Percentiles rank a stretch among this genome's conserved stretches.
Evolutionary conservation across 2,888 invertebrate genomes (phyloP).

Genomic region (Conchocele bisecta): DNA sequence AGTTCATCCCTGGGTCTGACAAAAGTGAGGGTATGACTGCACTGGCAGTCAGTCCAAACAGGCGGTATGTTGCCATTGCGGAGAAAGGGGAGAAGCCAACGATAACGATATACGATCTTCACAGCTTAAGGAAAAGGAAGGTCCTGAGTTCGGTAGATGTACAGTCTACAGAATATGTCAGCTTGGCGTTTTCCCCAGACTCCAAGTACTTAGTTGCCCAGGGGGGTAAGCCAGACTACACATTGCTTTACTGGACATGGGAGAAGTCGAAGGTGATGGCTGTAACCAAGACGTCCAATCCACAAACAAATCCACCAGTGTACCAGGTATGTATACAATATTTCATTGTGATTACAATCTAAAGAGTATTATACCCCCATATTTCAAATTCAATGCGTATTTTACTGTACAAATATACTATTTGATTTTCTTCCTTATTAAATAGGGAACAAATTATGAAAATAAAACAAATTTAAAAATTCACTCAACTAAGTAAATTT

Average conservation of each 20-base stretch:
- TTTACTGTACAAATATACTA: no score
- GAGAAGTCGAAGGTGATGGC: constrained; percentile 92
- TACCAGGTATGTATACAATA: no score
- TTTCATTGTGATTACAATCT: no score
- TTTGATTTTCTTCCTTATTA: no score
- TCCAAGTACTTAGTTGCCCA: constrained; percentile 91
- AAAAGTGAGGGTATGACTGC: constrained; percentile 83
- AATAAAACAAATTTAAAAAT: no score
- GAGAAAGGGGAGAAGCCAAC: constrained; percentile 83
- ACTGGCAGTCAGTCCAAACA: constrained; percentile 82
- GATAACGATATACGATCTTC: constrained; percentile 83
- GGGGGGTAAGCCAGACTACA: constrained; percentile 92
- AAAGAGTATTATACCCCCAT: no score
- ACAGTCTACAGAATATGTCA: constrained; percentile 87
- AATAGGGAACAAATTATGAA: no score
- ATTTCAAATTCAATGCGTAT: no score
- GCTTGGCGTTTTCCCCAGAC: constrained; percentile 91
- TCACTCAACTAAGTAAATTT: no score
- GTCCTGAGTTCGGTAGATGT: constrained; percentile 82
- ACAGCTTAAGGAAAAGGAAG: constrained; percentile 82
- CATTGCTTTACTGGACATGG: constrained; percentile 91
- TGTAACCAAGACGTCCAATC: constrained; percentile 87
- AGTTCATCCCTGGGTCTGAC: constrained; percentile 83
- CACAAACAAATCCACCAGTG: constrained; percentile 85
- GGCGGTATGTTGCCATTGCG: constrained; percentile 83